These are phyloP conservation scores for Oceanodroma leucorhoa DNA, from an alignment of 2,797 vertebrate species.

Conservation along the genomic window DNA sequence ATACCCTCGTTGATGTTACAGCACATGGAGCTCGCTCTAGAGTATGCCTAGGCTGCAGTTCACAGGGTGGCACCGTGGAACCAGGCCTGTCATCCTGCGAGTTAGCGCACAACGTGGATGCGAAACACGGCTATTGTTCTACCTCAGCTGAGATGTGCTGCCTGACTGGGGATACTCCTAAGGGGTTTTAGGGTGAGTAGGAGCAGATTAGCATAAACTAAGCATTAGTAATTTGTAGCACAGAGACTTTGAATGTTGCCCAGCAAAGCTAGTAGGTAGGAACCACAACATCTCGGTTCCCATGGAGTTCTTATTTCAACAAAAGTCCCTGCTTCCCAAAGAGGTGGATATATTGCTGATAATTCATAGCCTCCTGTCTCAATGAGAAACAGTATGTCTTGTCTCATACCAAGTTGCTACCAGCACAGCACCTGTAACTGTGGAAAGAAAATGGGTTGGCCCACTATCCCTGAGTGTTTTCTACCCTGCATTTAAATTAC, in stretches of 20 bases:
- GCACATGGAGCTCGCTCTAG: accelerated
- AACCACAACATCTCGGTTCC: not conserved
- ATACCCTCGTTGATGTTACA: accelerated
- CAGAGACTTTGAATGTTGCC: not conserved
- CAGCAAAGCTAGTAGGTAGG: not conserved
- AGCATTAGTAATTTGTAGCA: not conserved
- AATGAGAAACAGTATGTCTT: accelerated
- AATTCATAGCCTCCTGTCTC: not conserved
- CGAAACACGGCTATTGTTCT: accelerated
- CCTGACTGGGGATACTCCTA: accelerated
- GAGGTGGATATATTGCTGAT: not conserved
- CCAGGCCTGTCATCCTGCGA: accelerated
- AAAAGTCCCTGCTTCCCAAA: not conserved
- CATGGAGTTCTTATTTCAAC: accelerated
- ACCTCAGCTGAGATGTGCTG: not conserved
- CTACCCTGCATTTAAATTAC: not conserved
- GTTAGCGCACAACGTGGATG: accelerated
- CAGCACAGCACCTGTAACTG: accelerated
- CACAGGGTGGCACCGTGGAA: accelerated
- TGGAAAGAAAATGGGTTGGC: not conserved
- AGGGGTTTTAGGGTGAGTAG: not conserved
- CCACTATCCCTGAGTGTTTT: accelerated
- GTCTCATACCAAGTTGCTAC: accelerated
- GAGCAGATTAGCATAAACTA: not conserved
- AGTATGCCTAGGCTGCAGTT: accelerated